Conservation (phyloP, 92 coral and sea anemone genomes). For the Galaxea fascicularis region DNA sequence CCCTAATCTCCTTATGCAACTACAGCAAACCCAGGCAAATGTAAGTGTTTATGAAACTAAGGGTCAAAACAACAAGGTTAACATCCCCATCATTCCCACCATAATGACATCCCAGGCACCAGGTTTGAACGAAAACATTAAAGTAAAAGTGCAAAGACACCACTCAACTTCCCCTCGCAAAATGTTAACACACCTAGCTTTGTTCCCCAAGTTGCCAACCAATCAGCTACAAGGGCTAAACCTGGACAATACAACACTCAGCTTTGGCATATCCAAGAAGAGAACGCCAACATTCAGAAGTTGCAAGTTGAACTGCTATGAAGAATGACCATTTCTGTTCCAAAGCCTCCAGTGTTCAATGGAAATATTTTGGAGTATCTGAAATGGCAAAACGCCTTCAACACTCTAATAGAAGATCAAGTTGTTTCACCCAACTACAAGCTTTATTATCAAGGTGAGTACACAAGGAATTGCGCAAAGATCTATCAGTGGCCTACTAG, state of each 20-base stretch:
- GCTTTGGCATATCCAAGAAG: constrained; percentile 28
- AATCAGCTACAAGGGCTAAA: constrained; percentile 13
- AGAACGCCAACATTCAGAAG: constrained; percentile 27
- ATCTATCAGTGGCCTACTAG: constrained; percentile 54
- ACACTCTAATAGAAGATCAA: constrained; percentile 67
- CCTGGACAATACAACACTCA: constrained; percentile 1
- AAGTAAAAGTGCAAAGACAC: not conserved
- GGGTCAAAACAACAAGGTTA: not conserved
- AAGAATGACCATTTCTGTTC: constrained; percentile 53
- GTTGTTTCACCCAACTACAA: constrained; percentile 59
- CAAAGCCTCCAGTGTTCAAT: constrained; percentile 51
- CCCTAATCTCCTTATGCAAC: not conserved
- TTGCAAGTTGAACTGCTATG: constrained; percentile 43
- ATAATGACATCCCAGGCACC: constrained; percentile 5
- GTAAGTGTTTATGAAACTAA: not conserved
- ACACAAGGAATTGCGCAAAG: constrained; percentile 46
- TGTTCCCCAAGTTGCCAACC: constrained; percentile 2
- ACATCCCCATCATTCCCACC: no score
- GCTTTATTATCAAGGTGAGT: constrained; percentile 74
- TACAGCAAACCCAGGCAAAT: not conserved
- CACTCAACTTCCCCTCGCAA: constrained; percentile 14
- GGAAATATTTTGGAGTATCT: constrained; percentile 69
- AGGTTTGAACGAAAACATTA: not conserved
- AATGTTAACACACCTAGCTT: constrained; percentile 36
- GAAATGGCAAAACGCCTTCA: constrained; percentile 69